Evolutionary conservation across 2,113 vertebrate genomes (phyloP), one percentile per base, ranked within the genome.

Genomic region (Pelvicachromis taeniatus): DNA sequence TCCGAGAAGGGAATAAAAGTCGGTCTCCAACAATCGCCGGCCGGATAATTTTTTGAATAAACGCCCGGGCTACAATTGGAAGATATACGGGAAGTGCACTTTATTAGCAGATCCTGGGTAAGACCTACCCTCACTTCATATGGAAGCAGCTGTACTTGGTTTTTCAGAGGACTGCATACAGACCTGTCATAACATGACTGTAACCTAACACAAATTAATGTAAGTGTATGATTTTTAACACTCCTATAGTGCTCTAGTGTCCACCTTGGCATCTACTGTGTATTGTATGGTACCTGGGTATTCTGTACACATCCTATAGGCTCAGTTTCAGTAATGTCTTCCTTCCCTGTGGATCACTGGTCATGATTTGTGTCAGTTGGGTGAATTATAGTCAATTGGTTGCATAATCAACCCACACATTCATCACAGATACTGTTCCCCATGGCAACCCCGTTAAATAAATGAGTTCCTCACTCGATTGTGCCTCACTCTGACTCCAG

Each of bases 391-490:
- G 94, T 94, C 92, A 93, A 91, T 93, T 90, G 91, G 92, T 95
- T 95, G 87, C 95, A 91, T 96, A 95, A 96, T 95, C 94, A 95
- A 91, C 88, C 94, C 93, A 90, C 92, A 93, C 90, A 95, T 95
- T 95, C 94, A 95, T 95, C 95, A 95, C 91, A 84, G 82, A 91
- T 88, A 83, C 78, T 55, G 88, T 92, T 95, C 93, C 92, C 95
- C 82, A 91, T 96, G 92, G 94, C 94, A 95, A 96, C 93, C 82
- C 92, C 33, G 81, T 93, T 95, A 94, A 95, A 96, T 96, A 92
- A 95, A 96, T 95, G 77, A 95, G 88, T 91, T 90, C 55, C 81
- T 88, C 77, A 68, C 85, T 87, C 29, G 6, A 61, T 48, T 65
- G 70, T 45, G 75, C 59, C 86, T 87, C 77, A 10, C 87, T 84